phyloP scores from a whole-genome alignment of 2,888 invertebrate genomes.

The Machimus atricapillus region DNA sequence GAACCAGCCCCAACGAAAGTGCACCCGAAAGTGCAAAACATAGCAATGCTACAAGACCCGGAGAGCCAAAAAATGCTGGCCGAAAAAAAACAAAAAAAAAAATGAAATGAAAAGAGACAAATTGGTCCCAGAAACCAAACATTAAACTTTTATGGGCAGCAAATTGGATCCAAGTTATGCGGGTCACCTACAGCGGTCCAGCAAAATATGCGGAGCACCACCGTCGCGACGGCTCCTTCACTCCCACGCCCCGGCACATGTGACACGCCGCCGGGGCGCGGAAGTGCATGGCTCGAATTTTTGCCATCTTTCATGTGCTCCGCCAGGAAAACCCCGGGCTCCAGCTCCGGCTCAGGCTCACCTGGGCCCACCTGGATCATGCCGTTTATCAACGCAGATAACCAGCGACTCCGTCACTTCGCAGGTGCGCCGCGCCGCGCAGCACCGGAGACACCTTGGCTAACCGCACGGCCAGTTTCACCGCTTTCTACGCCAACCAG shows the following conservation, averaged over 20 bases:
- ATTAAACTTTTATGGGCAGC: constrained; percentile 37
- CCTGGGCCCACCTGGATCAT: neutral
- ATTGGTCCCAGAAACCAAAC: constrained; percentile 29
- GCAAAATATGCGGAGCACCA: neutral
- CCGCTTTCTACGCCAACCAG: neutral
- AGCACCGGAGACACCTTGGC: neutral
- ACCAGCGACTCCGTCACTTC: neutral
- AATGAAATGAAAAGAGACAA: neutral
- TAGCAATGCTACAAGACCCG: neutral
- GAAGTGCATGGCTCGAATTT: neutral
- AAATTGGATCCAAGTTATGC: constrained; percentile 31
- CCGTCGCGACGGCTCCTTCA: neutral
- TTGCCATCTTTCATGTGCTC: neutral
- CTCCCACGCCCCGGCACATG: neutral
- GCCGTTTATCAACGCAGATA: neutral
- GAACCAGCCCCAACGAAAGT: neutral
- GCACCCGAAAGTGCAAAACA: neutral
- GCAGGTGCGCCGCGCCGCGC: neutral
- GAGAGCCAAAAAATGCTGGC: neutral
- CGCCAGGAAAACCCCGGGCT: neutral
- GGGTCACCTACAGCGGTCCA: constrained; percentile 22
- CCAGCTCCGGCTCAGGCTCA: neutral
- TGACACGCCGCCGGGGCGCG: neutral
- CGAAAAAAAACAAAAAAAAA: neutral
- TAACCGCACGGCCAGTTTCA: neutral